Evolutionary conservation across 2,888 invertebrate genomes (phyloP).

Genomic region (Himalopsyche japonica): DNA sequence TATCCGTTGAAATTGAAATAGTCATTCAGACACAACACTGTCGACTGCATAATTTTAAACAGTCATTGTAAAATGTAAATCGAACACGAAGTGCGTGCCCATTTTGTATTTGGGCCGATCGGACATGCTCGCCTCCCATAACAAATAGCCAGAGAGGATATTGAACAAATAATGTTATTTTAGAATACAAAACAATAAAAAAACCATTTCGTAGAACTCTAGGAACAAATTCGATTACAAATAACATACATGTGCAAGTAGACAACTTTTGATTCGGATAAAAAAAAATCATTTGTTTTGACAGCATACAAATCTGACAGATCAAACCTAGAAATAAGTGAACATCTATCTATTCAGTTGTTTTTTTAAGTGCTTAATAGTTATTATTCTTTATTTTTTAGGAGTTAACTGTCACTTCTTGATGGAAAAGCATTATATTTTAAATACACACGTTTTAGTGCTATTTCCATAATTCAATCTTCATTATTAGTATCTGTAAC

Average conservation of each 20-base stretch:
- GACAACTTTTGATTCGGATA: background rate
- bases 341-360: too few relatives aligned
- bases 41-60: slow-evolving; percentile 13
- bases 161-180: background rate
- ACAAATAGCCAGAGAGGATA: background rate
- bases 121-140: slow-evolving; percentile 20
- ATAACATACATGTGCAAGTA: background rate
- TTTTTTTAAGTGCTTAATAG: too few relatives aligned
- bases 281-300: background rate
- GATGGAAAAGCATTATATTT: too few relatives aligned
- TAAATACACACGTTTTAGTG: too few relatives aligned
- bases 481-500: too few relatives aligned
- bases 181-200: background rate
- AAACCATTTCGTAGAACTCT: background rate
- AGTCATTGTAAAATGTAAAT: slow-evolving; percentile 28
- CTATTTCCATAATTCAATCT: too few relatives aligned
- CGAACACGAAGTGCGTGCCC: slow-evolving; percentile 7
- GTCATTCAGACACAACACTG: slow-evolving; percentile 1
- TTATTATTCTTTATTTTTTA: too few relatives aligned
- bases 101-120: slow-evolving; percentile 16
- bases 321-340: background rate
- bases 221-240: background rate
- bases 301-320: background rate
- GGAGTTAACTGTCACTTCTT: too few relatives aligned
- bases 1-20: slow-evolving; percentile 6